Base-by-base conservation (phyloP, 2,113 vertebrate genomes). In the Phaethon lepturus region DNA sequence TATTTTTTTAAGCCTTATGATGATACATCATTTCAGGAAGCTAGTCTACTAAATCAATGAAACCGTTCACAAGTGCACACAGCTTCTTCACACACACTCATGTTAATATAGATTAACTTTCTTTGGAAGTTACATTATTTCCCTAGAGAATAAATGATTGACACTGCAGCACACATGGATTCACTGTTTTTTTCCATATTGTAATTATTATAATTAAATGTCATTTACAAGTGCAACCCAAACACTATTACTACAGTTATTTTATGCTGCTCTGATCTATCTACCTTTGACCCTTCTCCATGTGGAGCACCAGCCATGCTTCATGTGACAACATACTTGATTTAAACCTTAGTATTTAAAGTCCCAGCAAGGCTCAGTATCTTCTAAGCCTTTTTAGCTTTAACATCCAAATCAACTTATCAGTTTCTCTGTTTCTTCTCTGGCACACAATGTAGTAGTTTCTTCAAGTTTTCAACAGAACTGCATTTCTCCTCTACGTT, bases 151-250 rank as follows among this genome's bases (percentile, higher is more conserved):
- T 25, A 80, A 63, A 35, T 50, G 56, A 66, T 9, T 42, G 38
- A 62, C 38, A 47, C 10, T 0, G 1, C 13, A 45, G 15, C 33
- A 69, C 29, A 59, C 1, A 1, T 14, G 14, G 64, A 84, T 38
- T n/a, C 8, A 73, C 11, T 8, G 13, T 22, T 59, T 83, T 42
- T 72, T 72, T 29, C 35, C 14, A 23, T 42, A 47, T 26, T 35
- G 17, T 35, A 62, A 63, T 38, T 44, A 60, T 23, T 24, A 14
- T 12, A 81, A 35, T 53, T 60, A n/a, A 35, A 44, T 35, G 68
- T 58, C 1, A 64, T 56, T 47, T 64, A 53, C 10, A 72, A 82
- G 31, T 52, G 33, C 55, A 86, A 10, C 24, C 13, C 13, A 53
- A 94, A 52, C 29, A 60, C 18, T 66, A 25, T 7, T 69, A 58